Conservation (phyloP, 2,113 vertebrate species). For the Gobiocypris rarus region DNA sequence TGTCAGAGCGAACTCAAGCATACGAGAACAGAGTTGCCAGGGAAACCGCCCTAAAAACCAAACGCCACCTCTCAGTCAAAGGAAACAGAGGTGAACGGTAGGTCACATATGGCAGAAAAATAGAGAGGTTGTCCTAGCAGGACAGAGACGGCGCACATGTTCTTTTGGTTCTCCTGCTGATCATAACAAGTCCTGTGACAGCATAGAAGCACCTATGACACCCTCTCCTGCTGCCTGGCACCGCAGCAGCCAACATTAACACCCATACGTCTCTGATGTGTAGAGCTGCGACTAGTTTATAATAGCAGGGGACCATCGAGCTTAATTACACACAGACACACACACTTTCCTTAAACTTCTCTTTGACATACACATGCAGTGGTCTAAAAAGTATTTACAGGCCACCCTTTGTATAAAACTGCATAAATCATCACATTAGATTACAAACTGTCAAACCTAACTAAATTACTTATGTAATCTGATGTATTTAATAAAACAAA, state of each 20-base stretch:
- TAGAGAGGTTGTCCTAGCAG: conserved; percentile 47
- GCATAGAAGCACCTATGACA: not conserved
- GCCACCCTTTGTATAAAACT: not conserved
- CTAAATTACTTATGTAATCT: not conserved
- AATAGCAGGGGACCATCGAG: conserved; percentile 3
- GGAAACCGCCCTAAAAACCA: conserved; percentile 72
- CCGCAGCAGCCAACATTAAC: not conserved
- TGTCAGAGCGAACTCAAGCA: conserved; percentile 2
- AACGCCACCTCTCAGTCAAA: conserved; percentile 27
- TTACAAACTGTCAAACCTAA: not conserved
- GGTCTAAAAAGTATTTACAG: not conserved
- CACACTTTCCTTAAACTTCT: not conserved
- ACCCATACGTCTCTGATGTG: not conserved
- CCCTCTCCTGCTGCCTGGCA: conserved; percentile 18
- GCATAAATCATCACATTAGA: not conserved
- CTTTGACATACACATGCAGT: not conserved
- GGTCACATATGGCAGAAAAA: conserved; percentile 16
- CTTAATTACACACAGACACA: conserved; percentile 31
- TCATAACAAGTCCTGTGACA: not conserved
- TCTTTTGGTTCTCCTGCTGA: conserved; percentile 12
- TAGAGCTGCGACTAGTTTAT: not conserved
- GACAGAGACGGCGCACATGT: not conserved
- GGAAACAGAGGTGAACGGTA: conserved; percentile 27
- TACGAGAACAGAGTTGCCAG: conserved; percentile 59
- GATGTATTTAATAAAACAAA: not conserved